Evolutionary conservation across 2,797 vertebrate genomes (phyloP), one percentile per base, ranked within the genome.

Genomic region (Prunella strophiata): DNA sequence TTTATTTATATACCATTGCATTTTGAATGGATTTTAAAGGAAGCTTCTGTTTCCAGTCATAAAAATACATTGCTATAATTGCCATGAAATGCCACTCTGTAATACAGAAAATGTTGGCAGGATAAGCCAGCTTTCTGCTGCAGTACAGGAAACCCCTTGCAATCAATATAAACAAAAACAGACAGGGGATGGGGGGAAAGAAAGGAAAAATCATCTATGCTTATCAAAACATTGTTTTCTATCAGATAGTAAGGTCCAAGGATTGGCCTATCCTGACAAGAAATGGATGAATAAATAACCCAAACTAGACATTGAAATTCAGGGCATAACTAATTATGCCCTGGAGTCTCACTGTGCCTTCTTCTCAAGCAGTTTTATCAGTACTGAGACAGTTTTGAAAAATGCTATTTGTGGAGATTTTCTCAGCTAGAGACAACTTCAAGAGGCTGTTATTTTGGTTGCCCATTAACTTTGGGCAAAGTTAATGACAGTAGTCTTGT

Each of bases 291-390:
- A 83, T 68, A 77, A 81, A 45, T 34, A 68, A 73, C 58, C n/a
- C 25, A 65, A 75, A 88, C 40, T 9, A 88, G 27, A 38, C 58
- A 55, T 3, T 45, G 52, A 50, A 63, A 93, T 67, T 90, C 63
- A 82, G 61, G 22, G 52, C 74, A 87, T 48, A 87, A 76, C 30
- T 87, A 94, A 88, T 93, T 76, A 82, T 86, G 45, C 55, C 63
- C 80, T 76, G 22, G 55, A 82, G 36, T 57, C 63, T 79, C 79
- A 57, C 42, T 61, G 32, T 45, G 48, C 21, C 34, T 93, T 86
- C 84, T 85, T 65, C 67, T 91, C 40, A 57, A 76, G 84, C 16
- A 71, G 59, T 51, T 85, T 93, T 91, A 79, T 76, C 57, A 74
- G 40, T 71, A 32, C 57, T 38, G 45, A 79, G 40, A 34, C n/a